Base-by-base conservation (phyloP, 2,797 vertebrate genomes). In the Acrossocheilus fasciatus region DNA sequence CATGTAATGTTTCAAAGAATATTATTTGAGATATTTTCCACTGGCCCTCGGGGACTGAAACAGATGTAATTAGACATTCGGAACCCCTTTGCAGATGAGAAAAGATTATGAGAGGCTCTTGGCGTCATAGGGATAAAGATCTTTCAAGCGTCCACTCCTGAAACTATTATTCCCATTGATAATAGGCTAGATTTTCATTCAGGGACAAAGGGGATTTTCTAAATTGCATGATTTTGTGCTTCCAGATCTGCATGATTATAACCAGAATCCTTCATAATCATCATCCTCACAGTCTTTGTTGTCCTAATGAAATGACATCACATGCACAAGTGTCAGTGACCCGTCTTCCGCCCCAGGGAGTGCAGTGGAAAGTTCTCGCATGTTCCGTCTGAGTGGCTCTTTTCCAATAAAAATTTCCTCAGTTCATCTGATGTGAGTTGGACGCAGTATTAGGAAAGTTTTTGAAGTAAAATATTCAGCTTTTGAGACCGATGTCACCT, bases 361-460 rank as follows among this genome's bases (percentile, higher is more conserved):
- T 11, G 59, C 76, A 87, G 73, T 81, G 87, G 87, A 81, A 84
- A 87, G 43, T 87, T 74, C 57, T 80, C 1, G n/a, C 50, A 39
- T 77, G 47, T 52, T 52, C 41, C 8, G 43, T 74, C 82, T 84
- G 82, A 45, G 45, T 85, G 82, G 82, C 73, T 43, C 52, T 17
- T 76, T 76, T 81, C 59, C 87, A 69, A 85, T 47, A 23, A 34
- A 73, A 64, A 79, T 45, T 2, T 54, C 64, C 54, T 64, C 36
- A 4, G 57, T 39, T 64, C 54, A n/a, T 36, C 78, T 20, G 54
- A 45, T 64, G 70, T 1, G 43, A 75, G 70, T 8, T 36, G 52
- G 26, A 45, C 4, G 15, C 26, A 8, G 39, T 14, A 34, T 43
- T 34, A 47, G 69, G 26, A 83, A 74, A 74, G 70, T 62, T 75